phyloP scores from a whole-genome alignment of 1,140 invertebrate genomes.

The Akabosia matsudoensis region DNA sequence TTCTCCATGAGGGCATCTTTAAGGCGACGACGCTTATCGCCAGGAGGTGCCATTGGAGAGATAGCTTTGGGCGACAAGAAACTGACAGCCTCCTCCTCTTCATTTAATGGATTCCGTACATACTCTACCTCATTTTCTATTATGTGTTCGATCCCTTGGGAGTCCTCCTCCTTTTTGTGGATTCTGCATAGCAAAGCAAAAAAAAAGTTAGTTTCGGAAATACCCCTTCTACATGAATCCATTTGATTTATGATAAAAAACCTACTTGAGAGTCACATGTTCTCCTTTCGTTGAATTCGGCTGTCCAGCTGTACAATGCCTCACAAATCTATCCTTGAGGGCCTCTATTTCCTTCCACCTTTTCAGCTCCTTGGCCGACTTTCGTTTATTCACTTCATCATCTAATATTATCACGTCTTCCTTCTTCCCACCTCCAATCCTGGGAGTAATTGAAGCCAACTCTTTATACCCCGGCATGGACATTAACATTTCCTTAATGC shows the following conservation, averaged over 20 bases:
- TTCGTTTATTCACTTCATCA: neutral
- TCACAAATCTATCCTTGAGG: slow-evolving; percentile 3
- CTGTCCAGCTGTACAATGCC: neutral
- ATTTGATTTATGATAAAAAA: neutral
- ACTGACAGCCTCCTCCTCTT: slow-evolving; percentile 12
- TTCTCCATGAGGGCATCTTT: slow-evolving; percentile 62
- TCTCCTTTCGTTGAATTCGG: neutral
- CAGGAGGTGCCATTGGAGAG: slow-evolving; percentile 52
- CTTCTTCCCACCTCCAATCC: neutral
- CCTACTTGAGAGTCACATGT: slow-evolving; percentile 1
- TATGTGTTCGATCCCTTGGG: slow-evolving; percentile 47
- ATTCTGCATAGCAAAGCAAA: neutral
- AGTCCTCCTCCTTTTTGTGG: slow-evolving; percentile 25
- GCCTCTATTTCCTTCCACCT: neutral
- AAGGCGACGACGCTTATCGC: slow-evolving; percentile 60
- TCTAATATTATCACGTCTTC: neutral
- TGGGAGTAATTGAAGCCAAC: neutral
- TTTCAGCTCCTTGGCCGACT: neutral
- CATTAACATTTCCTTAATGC: slow-evolving; percentile 13
- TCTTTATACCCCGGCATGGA: neutral
- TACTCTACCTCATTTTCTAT: slow-evolving; percentile 44
- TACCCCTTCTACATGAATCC: neutral
- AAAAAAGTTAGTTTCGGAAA: neutral
- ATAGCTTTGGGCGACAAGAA: neutral
- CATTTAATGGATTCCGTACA: slow-evolving; percentile 31